Evolutionary conservation across 1,140 invertebrate genomes (phyloP).

Genomic region (Telenomus remus): DNA sequence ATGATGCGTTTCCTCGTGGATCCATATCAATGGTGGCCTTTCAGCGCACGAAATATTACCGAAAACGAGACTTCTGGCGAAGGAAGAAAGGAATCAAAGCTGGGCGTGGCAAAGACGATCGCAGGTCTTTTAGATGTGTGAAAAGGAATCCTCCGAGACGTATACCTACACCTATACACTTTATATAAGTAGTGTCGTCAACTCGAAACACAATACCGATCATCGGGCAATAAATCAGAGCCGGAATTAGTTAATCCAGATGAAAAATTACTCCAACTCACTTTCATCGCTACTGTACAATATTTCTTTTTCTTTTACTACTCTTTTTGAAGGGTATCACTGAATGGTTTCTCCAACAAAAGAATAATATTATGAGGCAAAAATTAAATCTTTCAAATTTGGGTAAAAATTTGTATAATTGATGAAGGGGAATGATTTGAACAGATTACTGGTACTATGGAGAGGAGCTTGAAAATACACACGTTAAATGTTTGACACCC

Average conservation of each 20-base stretch:
- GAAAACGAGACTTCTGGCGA: conserved; percentile 27
- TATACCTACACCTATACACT: no score
- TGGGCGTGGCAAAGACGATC: conserved; percentile 53
- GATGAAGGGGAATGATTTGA: no score
- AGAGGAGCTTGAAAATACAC: not conserved
- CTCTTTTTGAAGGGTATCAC: not conserved
- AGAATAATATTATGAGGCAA: no score
- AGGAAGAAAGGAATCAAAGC: conserved; percentile 48
- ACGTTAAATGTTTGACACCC: conserved; percentile 24
- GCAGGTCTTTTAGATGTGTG: conserved; percentile 39
- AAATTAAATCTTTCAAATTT: no score
- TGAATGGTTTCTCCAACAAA: no score
- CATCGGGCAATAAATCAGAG: conserved; percentile 39
- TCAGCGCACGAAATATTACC: conserved; percentile 36
- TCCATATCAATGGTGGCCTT: conserved; percentile 45
- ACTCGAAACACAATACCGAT: conserved; percentile 39
- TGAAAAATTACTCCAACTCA: conserved; percentile 23
- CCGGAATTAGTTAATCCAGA: conserved; percentile 27
- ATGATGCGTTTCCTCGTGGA: conserved; percentile 36
- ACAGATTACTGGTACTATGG: no score
- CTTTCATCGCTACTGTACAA: conserved; percentile 8
- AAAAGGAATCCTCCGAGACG: conserved; percentile 26
- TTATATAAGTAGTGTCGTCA: conserved; percentile 35
- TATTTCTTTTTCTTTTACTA: not conserved
- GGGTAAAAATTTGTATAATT: no score